These are phyloP conservation scores for Mergus octosetaceus DNA, from an alignment of 2,797 vertebrate species.

Conservation along the genomic window DNA sequence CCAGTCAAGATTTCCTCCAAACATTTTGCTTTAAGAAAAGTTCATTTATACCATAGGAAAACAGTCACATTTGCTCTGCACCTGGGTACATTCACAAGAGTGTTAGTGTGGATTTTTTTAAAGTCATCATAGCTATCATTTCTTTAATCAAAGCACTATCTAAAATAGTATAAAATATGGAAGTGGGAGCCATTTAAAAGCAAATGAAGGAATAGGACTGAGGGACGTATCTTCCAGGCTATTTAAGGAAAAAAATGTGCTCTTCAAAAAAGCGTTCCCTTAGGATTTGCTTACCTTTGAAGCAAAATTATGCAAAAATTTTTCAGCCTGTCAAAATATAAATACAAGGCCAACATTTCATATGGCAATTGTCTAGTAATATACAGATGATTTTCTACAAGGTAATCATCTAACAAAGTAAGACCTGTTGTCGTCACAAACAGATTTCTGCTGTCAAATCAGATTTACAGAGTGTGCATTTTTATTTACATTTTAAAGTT, in stretches of 20 bases:
- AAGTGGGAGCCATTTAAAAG: neutral
- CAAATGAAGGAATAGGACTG: neutral
- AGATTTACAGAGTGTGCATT: neutral
- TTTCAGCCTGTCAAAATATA: neutral
- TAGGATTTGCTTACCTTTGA: neutral
- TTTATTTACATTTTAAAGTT: constrained; percentile 41
- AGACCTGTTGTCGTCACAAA: neutral
- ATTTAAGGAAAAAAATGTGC: neutral
- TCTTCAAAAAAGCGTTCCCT: neutral
- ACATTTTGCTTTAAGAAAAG: neutral
- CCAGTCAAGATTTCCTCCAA: neutral
- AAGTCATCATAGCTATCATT: neutral
- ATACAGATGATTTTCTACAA: neutral
- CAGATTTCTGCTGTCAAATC: neutral
- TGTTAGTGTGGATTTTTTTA: neutral
- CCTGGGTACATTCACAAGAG: rapidly evolving
- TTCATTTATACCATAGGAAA: neutral
- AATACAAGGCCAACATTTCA: neutral
- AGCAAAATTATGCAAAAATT: constrained; percentile 1
- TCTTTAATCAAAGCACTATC: neutral
- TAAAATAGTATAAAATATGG: neutral
- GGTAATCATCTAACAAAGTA: neutral
- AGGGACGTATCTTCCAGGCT: neutral
- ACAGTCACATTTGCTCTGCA: neutral
- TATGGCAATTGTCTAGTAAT: neutral